Conservation (phyloP, 2,113 vertebrate species). For the Pteruthius melanotis region DNA sequence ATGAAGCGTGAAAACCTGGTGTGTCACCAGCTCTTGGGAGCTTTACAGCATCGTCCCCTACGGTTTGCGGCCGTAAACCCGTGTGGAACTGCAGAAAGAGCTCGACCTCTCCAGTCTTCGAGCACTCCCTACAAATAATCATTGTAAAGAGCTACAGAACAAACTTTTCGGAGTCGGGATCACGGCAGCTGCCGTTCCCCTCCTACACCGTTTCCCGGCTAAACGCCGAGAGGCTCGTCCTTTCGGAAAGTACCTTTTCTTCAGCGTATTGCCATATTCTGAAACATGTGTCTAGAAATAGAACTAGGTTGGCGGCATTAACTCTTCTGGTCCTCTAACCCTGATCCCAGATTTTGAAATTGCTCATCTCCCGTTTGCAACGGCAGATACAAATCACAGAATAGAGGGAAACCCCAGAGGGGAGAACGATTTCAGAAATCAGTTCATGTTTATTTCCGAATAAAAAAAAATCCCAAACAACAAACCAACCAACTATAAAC, state of each 20-base stretch:
- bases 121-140: not conserved
- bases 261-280: not conserved
- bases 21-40: not conserved
- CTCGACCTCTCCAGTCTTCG: not conserved
- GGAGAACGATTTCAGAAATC: not conserved
- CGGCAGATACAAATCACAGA: not conserved
- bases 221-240: not conserved
- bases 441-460: not conserved
- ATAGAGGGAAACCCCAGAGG: not conserved
- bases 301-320: not conserved
- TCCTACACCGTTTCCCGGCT: not conserved
- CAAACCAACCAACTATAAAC: not conserved
- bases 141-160: not conserved
- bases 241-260: not conserved
- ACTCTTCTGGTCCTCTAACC: not conserved
- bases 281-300: not conserved
- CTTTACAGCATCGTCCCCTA: not conserved
- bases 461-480: not conserved
- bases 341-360: not conserved
- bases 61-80: not conserved
- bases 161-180: not conserved
- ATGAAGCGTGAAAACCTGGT: not conserved
- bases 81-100: not conserved
- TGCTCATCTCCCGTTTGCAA: not conserved
- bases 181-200: not conserved